A percentile compares a stretch with the other conserved stretches of the same genome.
Evolutionary conservation across 2,888 invertebrate genomes (phyloP).

Genomic region (Craniophora ligustri): DNA sequence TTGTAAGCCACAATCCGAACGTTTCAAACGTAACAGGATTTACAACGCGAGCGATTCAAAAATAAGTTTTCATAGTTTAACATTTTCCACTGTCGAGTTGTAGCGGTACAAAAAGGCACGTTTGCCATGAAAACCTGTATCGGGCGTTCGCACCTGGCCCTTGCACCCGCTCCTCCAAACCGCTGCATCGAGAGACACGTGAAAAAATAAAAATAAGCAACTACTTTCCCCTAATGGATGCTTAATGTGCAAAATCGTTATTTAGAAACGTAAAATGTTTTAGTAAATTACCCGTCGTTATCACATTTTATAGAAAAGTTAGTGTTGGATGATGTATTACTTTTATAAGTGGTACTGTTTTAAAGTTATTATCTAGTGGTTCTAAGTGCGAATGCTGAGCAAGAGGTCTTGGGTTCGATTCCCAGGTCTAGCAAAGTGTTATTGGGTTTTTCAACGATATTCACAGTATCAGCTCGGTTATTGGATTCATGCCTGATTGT

Average conservation of each 20-base stretch:
- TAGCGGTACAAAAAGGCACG: slow-evolving; percentile 49
- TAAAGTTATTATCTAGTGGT: no score
- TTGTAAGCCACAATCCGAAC: slow-evolving; percentile 34
- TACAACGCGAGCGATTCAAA: slow-evolving; percentile 50
- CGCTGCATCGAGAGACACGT: slow-evolving; percentile 48
- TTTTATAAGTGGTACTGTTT: no score
- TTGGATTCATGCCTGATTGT: no score
- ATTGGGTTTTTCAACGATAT: no score
- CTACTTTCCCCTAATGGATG: slow-evolving; percentile 55
- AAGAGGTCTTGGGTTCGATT: no score
- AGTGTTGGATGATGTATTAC: no score
- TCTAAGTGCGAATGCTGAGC: no score
- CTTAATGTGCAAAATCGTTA: slow-evolving; percentile 53
- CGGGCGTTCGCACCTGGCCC: slow-evolving; percentile 67
- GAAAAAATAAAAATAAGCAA: slow-evolving; percentile 50
- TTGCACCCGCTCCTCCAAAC: slow-evolving; percentile 48
- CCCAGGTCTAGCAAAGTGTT: no score
- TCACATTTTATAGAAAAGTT: no score
- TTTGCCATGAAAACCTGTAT: slow-evolving; percentile 65
- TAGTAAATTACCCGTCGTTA: no score
- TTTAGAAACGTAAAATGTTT: slow-evolving; percentile 29
- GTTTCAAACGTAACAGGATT: slow-evolving; percentile 31
- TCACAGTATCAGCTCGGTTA: no score
- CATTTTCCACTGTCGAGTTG: slow-evolving; percentile 42
- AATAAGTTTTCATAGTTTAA: slow-evolving; percentile 55